phyloP scores from a whole-genome alignment of 1,140 invertebrate genomes.

The Scaptomyza montana region DNA sequence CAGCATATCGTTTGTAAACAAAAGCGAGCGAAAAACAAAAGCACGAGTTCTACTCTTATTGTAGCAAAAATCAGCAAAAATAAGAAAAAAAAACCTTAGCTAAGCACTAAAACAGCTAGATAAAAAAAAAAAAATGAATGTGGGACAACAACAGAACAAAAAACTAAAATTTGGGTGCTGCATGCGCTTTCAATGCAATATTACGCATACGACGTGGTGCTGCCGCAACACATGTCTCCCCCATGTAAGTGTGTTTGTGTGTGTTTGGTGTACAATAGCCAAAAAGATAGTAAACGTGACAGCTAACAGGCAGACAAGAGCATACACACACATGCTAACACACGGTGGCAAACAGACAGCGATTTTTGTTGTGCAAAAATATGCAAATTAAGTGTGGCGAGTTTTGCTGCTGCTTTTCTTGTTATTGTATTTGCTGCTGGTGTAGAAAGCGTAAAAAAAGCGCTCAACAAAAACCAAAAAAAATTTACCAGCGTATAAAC shows the following conservation, averaged over 20 bases:
- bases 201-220: constrained; percentile 77
- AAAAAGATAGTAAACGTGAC: constrained; percentile 75
- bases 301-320: constrained; percentile 50
- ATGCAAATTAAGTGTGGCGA: constrained; percentile 80
- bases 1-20: constrained; percentile 57
- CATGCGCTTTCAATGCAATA: constrained; percentile 66
- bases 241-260: constrained; percentile 33
- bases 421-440: constrained; percentile 36
- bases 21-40: constrained; percentile 55
- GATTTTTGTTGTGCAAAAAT: constrained; percentile 69
- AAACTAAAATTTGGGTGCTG: constrained; percentile 40
- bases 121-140: constrained; percentile 23
- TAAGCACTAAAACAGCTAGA: constrained; percentile 37
- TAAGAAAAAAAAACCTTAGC: constrained; percentile 25
- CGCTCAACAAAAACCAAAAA: constrained; percentile 43
- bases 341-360: constrained; percentile 30
- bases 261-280: constrained; percentile 50
- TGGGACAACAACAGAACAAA: not conserved
- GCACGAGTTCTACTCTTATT: constrained; percentile 37
- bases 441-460: constrained; percentile 78
- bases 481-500: constrained; percentile 52
- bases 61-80: constrained; percentile 25
- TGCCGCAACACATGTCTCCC: constrained; percentile 28
- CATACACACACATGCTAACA: constrained; percentile 21
- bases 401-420: constrained; percentile 47